These are phyloP conservation scores for Megaceryle torquata DNA, from an alignment of 2,113 vertebrate species.

Conservation along the genomic window DNA sequence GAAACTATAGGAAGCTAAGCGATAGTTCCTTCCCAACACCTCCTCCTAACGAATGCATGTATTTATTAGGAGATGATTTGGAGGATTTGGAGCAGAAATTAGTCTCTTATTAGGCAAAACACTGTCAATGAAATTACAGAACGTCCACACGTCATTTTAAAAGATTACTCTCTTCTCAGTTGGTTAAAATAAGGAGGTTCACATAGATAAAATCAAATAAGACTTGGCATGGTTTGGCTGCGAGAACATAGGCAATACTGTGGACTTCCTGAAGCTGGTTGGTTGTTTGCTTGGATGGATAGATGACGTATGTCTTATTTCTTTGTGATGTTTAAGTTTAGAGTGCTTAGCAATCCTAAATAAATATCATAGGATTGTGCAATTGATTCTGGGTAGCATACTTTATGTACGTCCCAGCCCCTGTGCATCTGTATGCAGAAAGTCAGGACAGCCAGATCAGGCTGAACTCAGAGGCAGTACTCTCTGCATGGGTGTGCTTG, in stretches of 20 bases:
- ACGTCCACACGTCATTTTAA: background rate
- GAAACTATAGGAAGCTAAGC: conserved; percentile 67
- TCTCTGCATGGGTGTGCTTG: background rate
- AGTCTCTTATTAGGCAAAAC: conserved; percentile 12
- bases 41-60: background rate
- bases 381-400: background rate
- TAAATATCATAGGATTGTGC: background rate
- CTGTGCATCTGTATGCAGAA: fast-evolving
- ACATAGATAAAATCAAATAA: background rate
- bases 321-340: background rate
- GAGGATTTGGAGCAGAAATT: background rate
- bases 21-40: conserved; percentile 30
- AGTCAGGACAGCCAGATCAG: background rate
- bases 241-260: background rate
- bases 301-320: background rate
- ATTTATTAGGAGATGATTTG: conserved; percentile 52
- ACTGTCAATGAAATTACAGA: background rate
- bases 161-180: background rate
- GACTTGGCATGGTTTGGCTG: background rate
- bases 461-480: background rate
- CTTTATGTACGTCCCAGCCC: background rate
- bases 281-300: background rate
- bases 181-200: background rate
- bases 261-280: background rate
- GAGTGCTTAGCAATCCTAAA: background rate